Base-by-base conservation (phyloP, 2,888 invertebrate genomes). In the Plagodis dolabraria region DNA sequence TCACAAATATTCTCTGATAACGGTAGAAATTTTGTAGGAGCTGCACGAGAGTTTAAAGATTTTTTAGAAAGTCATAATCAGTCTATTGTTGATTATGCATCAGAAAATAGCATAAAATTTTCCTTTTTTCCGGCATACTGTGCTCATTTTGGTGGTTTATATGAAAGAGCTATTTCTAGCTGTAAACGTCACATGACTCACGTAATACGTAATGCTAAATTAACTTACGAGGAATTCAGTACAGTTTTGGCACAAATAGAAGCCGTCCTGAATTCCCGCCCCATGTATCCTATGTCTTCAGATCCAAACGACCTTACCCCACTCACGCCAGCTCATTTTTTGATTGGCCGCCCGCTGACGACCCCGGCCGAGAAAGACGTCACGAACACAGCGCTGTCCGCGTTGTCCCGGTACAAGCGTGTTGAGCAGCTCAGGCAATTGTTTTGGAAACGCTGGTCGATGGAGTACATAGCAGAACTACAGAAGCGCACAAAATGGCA, bases 271-370 rank as follows among this genome's bases (percentile, higher is more conserved):
- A 70, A 74, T 46, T 74, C 71, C 56, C 67, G 69, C 48, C 71
- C 71, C 6, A 38, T 72, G 34, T 52, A 55, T 5, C 64, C 67
- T 49, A 35, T 71, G 44, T 69, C 70, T 42, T 8, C 70, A 42
- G 69, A 72, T 57, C 69, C 71, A 0, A 60, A 58, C 22, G 72
- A 72, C 47, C 45, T 67, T 2, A 7, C 9, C 5, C 72, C 74
- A 2, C 62, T 81, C 5, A 79, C 73, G 0, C 79, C 79, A 8
- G 79, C 65, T 0, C 80, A 81, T 49, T 77, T 79, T 60, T 60
- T 82, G 10, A 48, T 57, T 33, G 63, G 63, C 11, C 43, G 76
- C 65, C 47, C 46, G 45, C 38, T 63, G 43, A 52, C 49, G n/a
- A 48, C 60, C 0, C 64, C 58, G 2, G 47, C 47, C 7, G 33